Evolutionary conservation across 2,113 vertebrate species (phyloP), one percentile per base, ranked within the genome.

Genomic region (Herpetotheres cachinnans): DNA sequence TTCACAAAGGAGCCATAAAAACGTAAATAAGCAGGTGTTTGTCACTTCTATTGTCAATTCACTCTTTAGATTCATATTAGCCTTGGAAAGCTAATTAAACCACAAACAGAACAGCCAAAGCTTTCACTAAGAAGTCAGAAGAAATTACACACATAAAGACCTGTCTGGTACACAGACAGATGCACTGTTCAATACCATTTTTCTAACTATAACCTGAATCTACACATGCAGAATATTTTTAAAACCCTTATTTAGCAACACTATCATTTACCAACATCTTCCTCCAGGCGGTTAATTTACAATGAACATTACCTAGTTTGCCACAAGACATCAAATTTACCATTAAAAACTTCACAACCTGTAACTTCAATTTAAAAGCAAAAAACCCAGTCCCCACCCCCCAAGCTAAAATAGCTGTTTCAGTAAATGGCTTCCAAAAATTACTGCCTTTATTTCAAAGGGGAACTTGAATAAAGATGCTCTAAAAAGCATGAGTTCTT

Each of bases 151-250:
- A 69, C 6, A 8, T 3, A 15, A 59, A 83, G 16, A 18, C 40
- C 14, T 47, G n/a, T 34, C 36, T 69, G 30, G 36, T 20, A 44
- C 10, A 61, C 19, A 72, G 52, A 71, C 13, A 71, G 16, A 66
- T 2, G 2, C 15, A 36, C 44, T 52, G 16, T 22, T 80, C 55
- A 65, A 16, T 18, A 32, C 10, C 10, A 29, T 27, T 91, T 61
- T 80, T 24, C 67, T 93, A 69, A 32, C 32, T 78, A 32, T 20
- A 89, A 61, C 4, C 25, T 36, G 6, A 42, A 71, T 26, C 65
- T 71, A 50, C 7, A 27, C 21, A 26, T 0, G 4, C 0, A 22
- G 6, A 52, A 82, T 16, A 18, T 29, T 73, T 73, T 67, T 2
- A 50, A 88, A 46, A 1, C 4, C 13, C 44, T 65, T 70, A 81